Percentiles rank a stretch among this genome's conserved stretches.
Evolutionary conservation across 23 tunicate genomes (phyloP).

Genomic region (Ascidia mentula): DNA sequence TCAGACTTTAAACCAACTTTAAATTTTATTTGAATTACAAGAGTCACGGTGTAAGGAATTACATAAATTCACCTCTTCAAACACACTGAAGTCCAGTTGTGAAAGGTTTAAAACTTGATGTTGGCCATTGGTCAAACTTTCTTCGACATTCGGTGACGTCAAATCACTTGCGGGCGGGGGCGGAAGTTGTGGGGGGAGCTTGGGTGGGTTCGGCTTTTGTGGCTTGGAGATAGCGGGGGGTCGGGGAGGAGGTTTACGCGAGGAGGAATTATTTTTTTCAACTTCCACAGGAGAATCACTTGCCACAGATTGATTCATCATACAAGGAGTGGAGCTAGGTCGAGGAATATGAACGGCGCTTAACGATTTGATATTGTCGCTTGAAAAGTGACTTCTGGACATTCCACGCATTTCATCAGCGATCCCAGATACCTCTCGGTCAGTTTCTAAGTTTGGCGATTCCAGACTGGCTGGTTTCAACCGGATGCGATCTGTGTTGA

Average conservation of each 20-base stretch:
- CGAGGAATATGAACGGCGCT: constrained; percentile 2
- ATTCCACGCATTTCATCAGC: not conserved
- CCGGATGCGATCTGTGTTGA: not conserved
- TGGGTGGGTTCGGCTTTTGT: not conserved
- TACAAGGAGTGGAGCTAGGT: constrained; percentile 27
- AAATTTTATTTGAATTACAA: not conserved
- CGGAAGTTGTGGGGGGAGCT: not conserved
- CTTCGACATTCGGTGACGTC: not conserved
- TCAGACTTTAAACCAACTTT: not conserved
- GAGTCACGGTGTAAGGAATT: no score
- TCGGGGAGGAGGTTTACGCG: constrained; percentile 33
- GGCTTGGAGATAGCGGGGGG: constrained; percentile 32
- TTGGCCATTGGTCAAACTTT: not conserved
- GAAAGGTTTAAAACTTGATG: not conserved
- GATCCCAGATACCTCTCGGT: not conserved
- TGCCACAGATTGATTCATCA: not conserved
- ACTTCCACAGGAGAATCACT: not conserved
- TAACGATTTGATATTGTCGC: constrained; percentile 24
- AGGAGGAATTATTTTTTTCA: not conserved
- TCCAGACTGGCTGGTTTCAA: not conserved
- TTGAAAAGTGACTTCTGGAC: constrained; percentile 22
- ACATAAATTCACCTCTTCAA: not conserved
- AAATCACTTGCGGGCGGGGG: no score
- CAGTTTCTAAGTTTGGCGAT: not conserved
- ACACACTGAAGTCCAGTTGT: not conserved